Evolutionary conservation across 2,113 vertebrate species (phyloP), one percentile per base, ranked within the genome.

Genomic region (Mustela lutreola): DNA sequence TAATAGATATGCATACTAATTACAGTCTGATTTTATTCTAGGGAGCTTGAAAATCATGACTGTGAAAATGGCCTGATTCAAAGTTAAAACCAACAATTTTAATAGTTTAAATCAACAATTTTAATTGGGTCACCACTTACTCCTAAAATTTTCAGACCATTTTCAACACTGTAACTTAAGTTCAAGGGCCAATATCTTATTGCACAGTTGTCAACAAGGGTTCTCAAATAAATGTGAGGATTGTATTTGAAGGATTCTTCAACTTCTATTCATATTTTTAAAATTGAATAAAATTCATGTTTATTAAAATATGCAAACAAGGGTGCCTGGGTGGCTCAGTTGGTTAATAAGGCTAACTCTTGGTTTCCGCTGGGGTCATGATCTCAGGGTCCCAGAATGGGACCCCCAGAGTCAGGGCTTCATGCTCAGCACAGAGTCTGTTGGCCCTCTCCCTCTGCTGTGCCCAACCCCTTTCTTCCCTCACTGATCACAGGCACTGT

Each of bases 1-100:
- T 19, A 89, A 96, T 73, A 93, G 96, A 91, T 79, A 1, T 0
- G 14, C 91, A 97, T 90, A 96, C 97, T 86, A 98, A 98, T 86
- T 18, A 89, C 0, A 22, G 0, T 39, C 79, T 63, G 48, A 70
- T 28, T 84, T 1, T 0, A 12, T 26, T 90, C 81, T 19, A 36
- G 48, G 71, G 67, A 42, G 33, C 81, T n/a, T 7, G 65, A 91
- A 83, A 78, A 60, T 71, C 83, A 21, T 14, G 42, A 95, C 87
- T 21, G n/a, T 63, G 53, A 84, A 75, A 97, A 97, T 36, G 56
- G 50, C 48, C 73, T 0, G 0, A 87, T 95, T 83, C 88, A 86
- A 94, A 60, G 71, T 39, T 71, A 65, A 96, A 94, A 70, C 33
- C 45, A 96, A 58, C 83, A 83, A 53, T 78, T 71, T 96, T 70